Evolutionary conservation across 1,140 invertebrate species (phyloP).

Genomic region (Cecropterus lyciades): DNA sequence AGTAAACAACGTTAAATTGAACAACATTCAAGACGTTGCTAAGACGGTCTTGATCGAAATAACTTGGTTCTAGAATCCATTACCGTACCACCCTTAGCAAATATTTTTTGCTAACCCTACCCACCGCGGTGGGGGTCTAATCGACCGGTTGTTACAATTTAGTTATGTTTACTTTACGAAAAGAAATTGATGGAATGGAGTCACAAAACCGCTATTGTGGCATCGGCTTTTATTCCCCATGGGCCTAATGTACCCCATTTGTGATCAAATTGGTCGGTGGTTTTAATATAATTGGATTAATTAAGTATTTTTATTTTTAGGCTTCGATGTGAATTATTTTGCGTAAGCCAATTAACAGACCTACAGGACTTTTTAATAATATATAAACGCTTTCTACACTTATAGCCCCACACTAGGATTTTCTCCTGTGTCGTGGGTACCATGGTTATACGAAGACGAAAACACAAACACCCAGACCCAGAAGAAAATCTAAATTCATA

Average conservation of each 20-base stretch:
- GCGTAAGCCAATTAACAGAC: neutral
- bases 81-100: neutral
- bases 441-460: too few relatives aligned
- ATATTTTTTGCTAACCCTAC: slow-evolving; percentile 31
- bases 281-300: slow-evolving; percentile 19
- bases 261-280: slow-evolving; percentile 4
- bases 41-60: too few relatives aligned
- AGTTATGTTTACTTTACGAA: slow-evolving; percentile 25
- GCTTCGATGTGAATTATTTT: neutral
- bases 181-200: slow-evolving; percentile 14
- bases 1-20: too few relatives aligned
- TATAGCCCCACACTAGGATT: too few relatives aligned
- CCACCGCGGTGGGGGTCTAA: neutral
- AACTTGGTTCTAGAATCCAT: too few relatives aligned
- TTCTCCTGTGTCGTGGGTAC: too few relatives aligned
- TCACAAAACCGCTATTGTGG: neutral
- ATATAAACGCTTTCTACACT: too few relatives aligned
- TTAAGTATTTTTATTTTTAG: neutral
- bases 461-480: too few relatives aligned
- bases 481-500: too few relatives aligned
- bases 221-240: slow-evolving; percentile 19
- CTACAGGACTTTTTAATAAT: too few relatives aligned
- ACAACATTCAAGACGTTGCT: too few relatives aligned
- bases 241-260: slow-evolving; percentile 18
- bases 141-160: slow-evolving; percentile 16